A percentile compares a stretch with the other conserved stretches of the same genome.
Evolutionary conservation across 2,888 invertebrate genomes (phyloP).

Genomic region (Heteropelma amictum): DNA sequence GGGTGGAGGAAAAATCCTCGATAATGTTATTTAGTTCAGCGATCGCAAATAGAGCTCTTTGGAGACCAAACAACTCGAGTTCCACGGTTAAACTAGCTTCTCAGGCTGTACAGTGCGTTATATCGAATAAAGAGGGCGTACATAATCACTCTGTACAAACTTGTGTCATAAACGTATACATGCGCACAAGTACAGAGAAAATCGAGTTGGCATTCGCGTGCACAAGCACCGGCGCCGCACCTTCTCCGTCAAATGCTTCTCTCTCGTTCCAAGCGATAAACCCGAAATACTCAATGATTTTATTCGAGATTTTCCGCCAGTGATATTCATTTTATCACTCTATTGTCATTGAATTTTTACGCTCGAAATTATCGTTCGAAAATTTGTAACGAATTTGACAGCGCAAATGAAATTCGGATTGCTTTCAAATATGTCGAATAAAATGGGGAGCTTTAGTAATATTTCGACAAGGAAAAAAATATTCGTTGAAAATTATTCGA

Average conservation of each 20-base stretch:
- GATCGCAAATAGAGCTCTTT: conserved; percentile 14
- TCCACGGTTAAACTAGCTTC: conserved; percentile 40
- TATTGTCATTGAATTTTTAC: too few relatives aligned
- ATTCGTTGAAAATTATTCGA: too few relatives aligned
- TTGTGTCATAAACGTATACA: neutral
- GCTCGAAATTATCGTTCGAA: too few relatives aligned
- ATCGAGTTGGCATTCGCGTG: conserved; percentile 20
- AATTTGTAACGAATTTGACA: too few relatives aligned
- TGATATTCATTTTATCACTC: too few relatives aligned
- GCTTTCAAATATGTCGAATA: too few relatives aligned
- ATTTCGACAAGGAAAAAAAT: too few relatives aligned
- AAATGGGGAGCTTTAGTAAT: too few relatives aligned
- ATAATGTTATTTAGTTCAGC: conserved; percentile 7
- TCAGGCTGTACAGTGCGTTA: conserved; percentile 31
- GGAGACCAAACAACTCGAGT: conserved; percentile 31
- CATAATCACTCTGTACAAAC: conserved; percentile 36
- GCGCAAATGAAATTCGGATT: too few relatives aligned
- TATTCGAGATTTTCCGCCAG: too few relatives aligned
- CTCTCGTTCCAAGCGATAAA: neutral
- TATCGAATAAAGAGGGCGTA: conserved; percentile 45
- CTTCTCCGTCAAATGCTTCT: neutral
- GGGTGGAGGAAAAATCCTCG: neutral
- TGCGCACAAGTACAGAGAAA: neutral
- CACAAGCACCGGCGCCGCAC: neutral
- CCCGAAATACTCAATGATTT: neutral